Evolutionary conservation across 2,888 invertebrate genomes (phyloP).

Genomic region (Drosophila limbata): DNA sequence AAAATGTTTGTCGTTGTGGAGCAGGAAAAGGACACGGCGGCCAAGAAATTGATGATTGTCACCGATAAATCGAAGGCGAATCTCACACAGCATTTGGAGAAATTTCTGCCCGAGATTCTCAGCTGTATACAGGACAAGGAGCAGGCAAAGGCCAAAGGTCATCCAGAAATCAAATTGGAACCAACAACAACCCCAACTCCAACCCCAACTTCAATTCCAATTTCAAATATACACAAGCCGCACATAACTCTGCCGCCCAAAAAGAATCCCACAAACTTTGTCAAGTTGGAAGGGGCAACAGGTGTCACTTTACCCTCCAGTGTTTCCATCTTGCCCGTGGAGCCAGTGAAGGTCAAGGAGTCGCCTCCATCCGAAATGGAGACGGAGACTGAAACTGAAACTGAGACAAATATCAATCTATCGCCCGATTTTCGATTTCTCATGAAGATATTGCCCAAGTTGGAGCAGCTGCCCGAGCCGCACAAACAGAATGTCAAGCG

Average conservation of each 20-base stretch:
- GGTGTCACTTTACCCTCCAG: conserved; percentile 16
- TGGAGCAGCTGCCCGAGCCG: conserved; percentile 83
- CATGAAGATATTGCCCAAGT: conserved; percentile 83
- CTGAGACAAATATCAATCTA: conserved; percentile 81
- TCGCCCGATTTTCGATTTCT: conserved; percentile 84
- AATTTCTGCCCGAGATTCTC: conserved; percentile 82
- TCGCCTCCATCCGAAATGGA: conserved; percentile 22
- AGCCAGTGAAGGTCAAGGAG: conserved; percentile 20
- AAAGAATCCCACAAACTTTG: conserved; percentile 80
- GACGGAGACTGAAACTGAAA: conserved; percentile 56
- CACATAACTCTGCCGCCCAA: conserved; percentile 82
- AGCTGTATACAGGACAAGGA: conserved; percentile 78
- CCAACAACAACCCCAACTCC: conserved; percentile 3
- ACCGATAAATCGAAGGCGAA: conserved; percentile 78
- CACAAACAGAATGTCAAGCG: conserved; percentile 83
- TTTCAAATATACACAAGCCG: conserved; percentile 41
- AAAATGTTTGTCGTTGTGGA: conserved; percentile 83
- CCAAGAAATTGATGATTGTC: conserved; percentile 82
- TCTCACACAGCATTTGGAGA: conserved; percentile 82
- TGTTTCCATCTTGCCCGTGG: conserved; percentile 42
- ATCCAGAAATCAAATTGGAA: conserved; percentile 22
- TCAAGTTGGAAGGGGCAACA: conserved; percentile 40
- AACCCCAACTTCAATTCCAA: background rate
- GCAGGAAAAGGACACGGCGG: conserved; percentile 64
- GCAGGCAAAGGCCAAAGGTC: conserved; percentile 35